Evolutionary conservation across 2,888 invertebrate genomes (phyloP).

Genomic region (Oscheius sp.): DNA sequence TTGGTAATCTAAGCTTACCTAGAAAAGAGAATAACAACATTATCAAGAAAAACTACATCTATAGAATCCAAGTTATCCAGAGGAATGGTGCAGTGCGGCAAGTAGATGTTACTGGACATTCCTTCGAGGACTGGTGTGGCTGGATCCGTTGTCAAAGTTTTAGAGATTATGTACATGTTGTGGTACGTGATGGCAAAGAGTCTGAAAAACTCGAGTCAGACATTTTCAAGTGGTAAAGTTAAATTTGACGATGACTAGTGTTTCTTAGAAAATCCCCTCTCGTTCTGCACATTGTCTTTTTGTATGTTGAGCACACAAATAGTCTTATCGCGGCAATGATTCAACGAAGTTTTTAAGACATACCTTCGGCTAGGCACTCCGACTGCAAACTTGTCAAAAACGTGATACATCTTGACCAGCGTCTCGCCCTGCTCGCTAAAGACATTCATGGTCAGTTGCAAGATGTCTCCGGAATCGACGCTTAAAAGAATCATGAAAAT

Average conservation of each 20-base stretch:
- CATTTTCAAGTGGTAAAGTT: too few relatives aligned
- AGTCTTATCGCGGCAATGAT: neutral
- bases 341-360: neutral
- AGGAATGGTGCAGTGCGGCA: conserved; percentile 38
- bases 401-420: conserved; percentile 40
- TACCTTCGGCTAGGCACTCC: conserved; percentile 34
- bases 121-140: conserved; percentile 2
- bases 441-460: conserved; percentile 63
- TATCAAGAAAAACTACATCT: conserved; percentile 31
- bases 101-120: conserved; percentile 29
- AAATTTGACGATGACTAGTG: neutral
- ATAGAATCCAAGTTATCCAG: conserved; percentile 39
- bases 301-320: neutral
- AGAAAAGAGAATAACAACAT: neutral
- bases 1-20: conserved; percentile 35
- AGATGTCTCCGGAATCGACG: conserved; percentile 62
- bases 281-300: neutral
- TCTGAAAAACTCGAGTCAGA: conserved; percentile 25
- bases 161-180: conserved; percentile 43
- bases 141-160: conserved; percentile 23
- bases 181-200: conserved; percentile 40
- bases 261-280: neutral
- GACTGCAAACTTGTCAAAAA: conserved; percentile 42
- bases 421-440: conserved; percentile 49
- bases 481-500: conserved; percentile 41